These are phyloP conservation scores for Pseudomugil tenellus DNA, from an alignment of 2,797 vertebrate species.

Conservation along the genomic window DNA sequence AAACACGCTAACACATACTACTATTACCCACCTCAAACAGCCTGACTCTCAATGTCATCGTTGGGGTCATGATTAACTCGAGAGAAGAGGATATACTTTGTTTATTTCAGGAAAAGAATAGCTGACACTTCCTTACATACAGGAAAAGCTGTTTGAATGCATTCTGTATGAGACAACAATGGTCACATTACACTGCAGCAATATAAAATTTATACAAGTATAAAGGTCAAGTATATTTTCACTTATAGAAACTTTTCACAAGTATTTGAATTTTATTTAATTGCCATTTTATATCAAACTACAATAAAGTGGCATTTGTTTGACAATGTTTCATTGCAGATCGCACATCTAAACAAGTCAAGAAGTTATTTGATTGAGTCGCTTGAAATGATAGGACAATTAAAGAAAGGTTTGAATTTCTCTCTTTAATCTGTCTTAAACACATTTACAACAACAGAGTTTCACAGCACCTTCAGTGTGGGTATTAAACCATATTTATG, in stretches of 20 bases:
- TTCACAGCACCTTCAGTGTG: constrained; percentile 3
- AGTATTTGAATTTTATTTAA: neutral
- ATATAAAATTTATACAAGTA: constrained; percentile 14
- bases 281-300: neutral
- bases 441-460: neutral
- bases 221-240: neutral
- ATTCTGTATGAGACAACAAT: constrained; percentile 18
- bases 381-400: too few relatives aligned
- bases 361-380: neutral
- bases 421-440: neutral
- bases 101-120: constrained; percentile 56
- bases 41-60: constrained; percentile 67
- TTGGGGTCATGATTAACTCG: constrained; percentile 64
- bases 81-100: constrained; percentile 65
- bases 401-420: neutral
- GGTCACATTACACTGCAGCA: constrained; percentile 18
- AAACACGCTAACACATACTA: constrained; percentile 29
- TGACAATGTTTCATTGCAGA: neutral
- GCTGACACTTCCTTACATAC: constrained; percentile 56
- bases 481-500: neutral
- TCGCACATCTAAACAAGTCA: neutral
- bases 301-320: neutral
- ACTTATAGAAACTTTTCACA: neutral
- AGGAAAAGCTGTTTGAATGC: constrained; percentile 36
- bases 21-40: constrained; percentile 57